Conservation (phyloP, 2,888 invertebrate genomes). For the Heliconius ismenius region DNA sequence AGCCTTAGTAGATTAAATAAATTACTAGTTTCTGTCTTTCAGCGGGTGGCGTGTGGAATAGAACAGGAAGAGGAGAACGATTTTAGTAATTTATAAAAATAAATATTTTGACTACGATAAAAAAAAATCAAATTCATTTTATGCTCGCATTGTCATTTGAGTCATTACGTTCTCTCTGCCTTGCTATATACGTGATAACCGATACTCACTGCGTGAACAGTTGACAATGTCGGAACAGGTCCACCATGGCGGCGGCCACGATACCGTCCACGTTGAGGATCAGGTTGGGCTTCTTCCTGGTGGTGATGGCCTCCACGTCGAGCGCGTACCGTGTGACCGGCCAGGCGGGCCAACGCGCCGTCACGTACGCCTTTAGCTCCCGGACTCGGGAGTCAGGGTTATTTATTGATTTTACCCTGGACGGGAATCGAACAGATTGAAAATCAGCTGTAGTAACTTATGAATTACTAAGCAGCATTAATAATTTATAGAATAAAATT, state of each 20-base stretch:
- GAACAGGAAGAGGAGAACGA: too few relatives aligned
- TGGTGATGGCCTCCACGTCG: slow-evolving; percentile 99
- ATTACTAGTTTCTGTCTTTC: too few relatives aligned
- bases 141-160: too few relatives aligned
- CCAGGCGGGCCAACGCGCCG: slow-evolving; percentile 95
- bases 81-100: too few relatives aligned
- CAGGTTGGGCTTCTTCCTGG: slow-evolving; percentile 99
- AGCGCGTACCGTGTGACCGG: slow-evolving; percentile 97
- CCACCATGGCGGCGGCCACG: slow-evolving; percentile 98
- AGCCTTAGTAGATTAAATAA: too few relatives aligned
- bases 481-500: too few relatives aligned
- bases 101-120: too few relatives aligned
- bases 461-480: not conserved
- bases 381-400: slow-evolving; percentile 99
- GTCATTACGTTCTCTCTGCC: too few relatives aligned
- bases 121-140: too few relatives aligned
- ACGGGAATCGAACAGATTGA: not conserved
- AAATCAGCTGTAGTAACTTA: not conserved
- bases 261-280: slow-evolving; percentile 99
- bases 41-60: too few relatives aligned
- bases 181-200: too few relatives aligned
- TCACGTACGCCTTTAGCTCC: slow-evolving; percentile 97
- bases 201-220: slow-evolving; percentile 91
- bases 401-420: slow-evolving; percentile 92
- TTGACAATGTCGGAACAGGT: slow-evolving; percentile 95